A percentile compares a stretch with the other conserved stretches of the same genome.
Conservation (phyloP, 2,113 vertebrate genomes). For the Centropristis striata region DNA sequence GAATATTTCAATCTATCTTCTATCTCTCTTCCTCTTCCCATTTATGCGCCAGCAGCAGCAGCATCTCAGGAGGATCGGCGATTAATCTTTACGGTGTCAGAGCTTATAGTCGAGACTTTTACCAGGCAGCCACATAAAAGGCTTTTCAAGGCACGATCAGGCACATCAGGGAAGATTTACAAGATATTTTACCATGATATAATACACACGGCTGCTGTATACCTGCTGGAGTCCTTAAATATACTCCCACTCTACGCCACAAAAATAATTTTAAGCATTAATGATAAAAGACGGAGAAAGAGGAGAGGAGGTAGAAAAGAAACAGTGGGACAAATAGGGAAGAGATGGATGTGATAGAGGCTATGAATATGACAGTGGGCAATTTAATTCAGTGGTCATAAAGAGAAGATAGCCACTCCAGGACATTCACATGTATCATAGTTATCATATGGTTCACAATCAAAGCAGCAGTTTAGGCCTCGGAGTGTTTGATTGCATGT, state of each 20-base stretch:
- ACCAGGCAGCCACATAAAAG: slow-evolving; percentile 36
- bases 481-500: no score
- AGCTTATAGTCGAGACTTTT: slow-evolving; percentile 28
- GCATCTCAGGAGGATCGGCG: not conserved
- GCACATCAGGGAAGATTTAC: slow-evolving; percentile 32
- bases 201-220: not conserved
- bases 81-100: slow-evolving; percentile 34
- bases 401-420: not conserved
- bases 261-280: slow-evolving; percentile 1
- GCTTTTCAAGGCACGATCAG: slow-evolving; percentile 18
- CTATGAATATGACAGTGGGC: not conserved
- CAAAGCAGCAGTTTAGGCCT: not conserved
- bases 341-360: not conserved
- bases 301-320: not conserved
- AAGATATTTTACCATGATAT: slow-evolving; percentile 20
- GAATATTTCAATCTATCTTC: not conserved
- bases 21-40: not conserved
- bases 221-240: not conserved
- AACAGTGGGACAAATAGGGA: not conserved
- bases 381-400: slow-evolving; percentile 5
- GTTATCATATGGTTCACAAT: not conserved
- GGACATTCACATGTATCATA: not conserved
- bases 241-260: not conserved
- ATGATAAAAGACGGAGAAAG: not conserved
- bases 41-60: slow-evolving; percentile 16